Conservation (phyloP, 2,888 invertebrate genomes). For the Dromius quadrimaculatus region DNA sequence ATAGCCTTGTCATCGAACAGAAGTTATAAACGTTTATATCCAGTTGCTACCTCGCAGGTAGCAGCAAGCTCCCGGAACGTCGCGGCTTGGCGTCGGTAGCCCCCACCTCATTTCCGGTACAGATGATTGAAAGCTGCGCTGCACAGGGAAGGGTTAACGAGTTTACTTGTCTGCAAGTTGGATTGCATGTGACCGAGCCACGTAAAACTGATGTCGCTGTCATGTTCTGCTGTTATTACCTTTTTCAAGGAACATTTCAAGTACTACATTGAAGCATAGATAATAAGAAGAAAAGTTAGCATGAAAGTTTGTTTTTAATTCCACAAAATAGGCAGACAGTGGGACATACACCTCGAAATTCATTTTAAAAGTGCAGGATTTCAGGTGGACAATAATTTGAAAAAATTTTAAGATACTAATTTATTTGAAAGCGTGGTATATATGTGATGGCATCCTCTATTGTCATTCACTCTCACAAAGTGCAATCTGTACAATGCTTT, state of each 20-base stretch:
- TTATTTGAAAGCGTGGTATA: too few species aligned
- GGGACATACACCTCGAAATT: too few species aligned
- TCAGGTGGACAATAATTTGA: too few species aligned
- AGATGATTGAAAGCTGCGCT: slow-evolving; percentile 44
- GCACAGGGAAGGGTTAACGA: slow-evolving; percentile 36
- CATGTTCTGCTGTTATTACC: slow-evolving; percentile 20
- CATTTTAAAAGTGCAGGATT: too few species aligned
- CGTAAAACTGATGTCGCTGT: not conserved
- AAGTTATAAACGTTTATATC: slow-evolving; percentile 35
- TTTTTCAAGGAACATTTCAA: too few species aligned
- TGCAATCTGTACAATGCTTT: not conserved
- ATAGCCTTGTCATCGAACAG: slow-evolving; percentile 15
- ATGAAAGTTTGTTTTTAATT: too few species aligned
- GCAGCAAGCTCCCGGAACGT: slow-evolving; percentile 22
- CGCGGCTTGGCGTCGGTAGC: slow-evolving; percentile 25
- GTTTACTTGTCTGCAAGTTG: slow-evolving; percentile 34
- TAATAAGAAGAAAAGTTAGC: too few species aligned
- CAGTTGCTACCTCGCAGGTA: slow-evolving; percentile 6
- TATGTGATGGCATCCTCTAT: too few species aligned
- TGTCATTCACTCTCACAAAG: too few species aligned
- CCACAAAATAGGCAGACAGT: too few species aligned
- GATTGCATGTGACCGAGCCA: slow-evolving; percentile 37
- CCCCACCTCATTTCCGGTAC: slow-evolving; percentile 49
- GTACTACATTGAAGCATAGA: too few species aligned
- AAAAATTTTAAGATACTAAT: too few species aligned